These are phyloP conservation scores for Cordilura impudica DNA, from an alignment of 2,888 invertebrate genomes.

Conservation along the genomic window DNA sequence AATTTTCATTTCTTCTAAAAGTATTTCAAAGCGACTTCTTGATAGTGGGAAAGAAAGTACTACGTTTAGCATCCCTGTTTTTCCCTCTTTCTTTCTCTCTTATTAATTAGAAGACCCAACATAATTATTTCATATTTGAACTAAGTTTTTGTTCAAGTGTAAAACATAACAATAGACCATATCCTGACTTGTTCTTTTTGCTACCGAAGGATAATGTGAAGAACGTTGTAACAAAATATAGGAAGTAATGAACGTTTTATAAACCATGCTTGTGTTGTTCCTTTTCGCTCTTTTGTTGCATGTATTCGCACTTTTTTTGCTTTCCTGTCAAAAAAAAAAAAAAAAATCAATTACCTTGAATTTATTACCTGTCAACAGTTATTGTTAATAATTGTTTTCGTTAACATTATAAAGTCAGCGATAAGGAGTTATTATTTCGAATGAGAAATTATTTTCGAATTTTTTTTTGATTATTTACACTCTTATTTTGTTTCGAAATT, in stretches of 20 bases:
- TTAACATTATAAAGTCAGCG: slow-evolving; percentile 36
- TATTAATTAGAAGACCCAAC: too few species aligned
- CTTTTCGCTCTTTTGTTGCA: not conserved
- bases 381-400: slow-evolving; percentile 47
- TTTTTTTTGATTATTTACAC: too few species aligned
- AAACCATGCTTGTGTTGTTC: slow-evolving; percentile 6
- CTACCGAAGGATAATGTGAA: slow-evolving; percentile 29
- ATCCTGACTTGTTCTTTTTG: slow-evolving; percentile 2
- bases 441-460: slow-evolving; percentile 9
- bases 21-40: too few species aligned
- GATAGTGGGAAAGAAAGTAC: too few species aligned
- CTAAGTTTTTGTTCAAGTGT: not conserved
- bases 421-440: slow-evolving; percentile 5
- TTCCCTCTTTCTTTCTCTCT: too few species aligned
- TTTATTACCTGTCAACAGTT: slow-evolving; percentile 60
- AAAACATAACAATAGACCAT: not conserved
- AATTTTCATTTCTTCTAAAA: too few species aligned
- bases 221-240: slow-evolving; percentile 10
- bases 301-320: not conserved
- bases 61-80: too few species aligned
- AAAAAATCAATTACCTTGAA: slow-evolving; percentile 43
- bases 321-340: slow-evolving; percentile 15
- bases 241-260: slow-evolving; percentile 35
- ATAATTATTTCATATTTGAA: too few species aligned
- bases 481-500: slow-evolving; percentile 20